Conservation (phyloP, 2,888 invertebrate species). For the Gisinianus flammeolus region DNA sequence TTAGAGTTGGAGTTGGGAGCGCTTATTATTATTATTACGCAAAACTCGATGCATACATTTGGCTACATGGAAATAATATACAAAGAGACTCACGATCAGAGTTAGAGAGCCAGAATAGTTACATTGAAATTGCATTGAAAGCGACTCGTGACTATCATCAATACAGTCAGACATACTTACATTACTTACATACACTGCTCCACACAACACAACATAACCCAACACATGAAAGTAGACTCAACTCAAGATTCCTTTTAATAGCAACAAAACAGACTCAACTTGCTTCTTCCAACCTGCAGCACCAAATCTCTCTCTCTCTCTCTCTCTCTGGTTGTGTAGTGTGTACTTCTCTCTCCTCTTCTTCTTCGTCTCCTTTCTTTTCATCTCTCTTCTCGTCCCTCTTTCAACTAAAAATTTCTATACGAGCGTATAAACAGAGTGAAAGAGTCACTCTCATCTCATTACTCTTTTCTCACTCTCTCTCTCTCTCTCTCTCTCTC, state of each 20-base stretch:
- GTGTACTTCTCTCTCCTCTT: neutral
- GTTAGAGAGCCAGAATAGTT: no score
- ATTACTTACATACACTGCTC: no score
- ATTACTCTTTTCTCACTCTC: neutral
- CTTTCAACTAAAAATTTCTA: slow-evolving; percentile 7
- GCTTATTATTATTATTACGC: neutral
- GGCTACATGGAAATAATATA: neutral
- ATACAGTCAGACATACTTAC: neutral
- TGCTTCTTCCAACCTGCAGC: slow-evolving; percentile 14
- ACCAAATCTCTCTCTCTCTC: slow-evolving; percentile 15
- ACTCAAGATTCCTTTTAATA: slow-evolving; percentile 27
- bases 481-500: neutral
- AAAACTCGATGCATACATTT: neutral
- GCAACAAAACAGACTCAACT: slow-evolving; percentile 15
- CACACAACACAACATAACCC: no score
- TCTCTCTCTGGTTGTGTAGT: neutral
- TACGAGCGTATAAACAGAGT: neutral
- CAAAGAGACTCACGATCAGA: no score
- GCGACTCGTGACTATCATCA: no score
- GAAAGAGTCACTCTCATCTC: neutral
- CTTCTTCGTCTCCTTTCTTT: slow-evolving; percentile 4
- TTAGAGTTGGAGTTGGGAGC: neutral
- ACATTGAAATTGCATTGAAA: no score
- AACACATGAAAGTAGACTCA: no score
- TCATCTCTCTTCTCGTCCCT: no score